phyloP scores from a whole-genome alignment of 2,888 invertebrate genomes.

The Tenodera sinensis region DNA sequence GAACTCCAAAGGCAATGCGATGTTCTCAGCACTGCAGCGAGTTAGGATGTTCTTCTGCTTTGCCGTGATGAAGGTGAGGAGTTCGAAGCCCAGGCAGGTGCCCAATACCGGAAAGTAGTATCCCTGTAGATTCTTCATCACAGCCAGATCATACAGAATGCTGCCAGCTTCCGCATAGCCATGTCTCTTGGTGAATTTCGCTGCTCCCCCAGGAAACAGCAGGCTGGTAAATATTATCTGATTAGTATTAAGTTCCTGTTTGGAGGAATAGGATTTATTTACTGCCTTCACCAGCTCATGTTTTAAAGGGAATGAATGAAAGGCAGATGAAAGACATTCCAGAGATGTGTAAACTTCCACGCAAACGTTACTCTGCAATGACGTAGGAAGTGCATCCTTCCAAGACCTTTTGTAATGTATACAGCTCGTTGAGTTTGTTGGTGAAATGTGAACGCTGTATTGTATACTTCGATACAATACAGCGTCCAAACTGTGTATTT shows the following conservation, averaged over 20 bases:
- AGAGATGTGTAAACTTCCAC: too few relatives aligned
- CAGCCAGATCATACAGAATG: conserved; percentile 60
- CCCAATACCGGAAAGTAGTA: conserved; percentile 84
- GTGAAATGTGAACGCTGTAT: too few relatives aligned
- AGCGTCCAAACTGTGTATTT: too few relatives aligned
- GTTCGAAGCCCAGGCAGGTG: conserved; percentile 84
- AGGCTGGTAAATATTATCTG: conserved; percentile 53
- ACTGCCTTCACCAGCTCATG: too few relatives aligned
- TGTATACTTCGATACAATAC: too few relatives aligned
- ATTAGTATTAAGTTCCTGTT: not conserved
- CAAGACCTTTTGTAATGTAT: too few relatives aligned
- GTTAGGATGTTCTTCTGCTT: conserved; percentile 56
- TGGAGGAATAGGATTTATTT: too few relatives aligned
- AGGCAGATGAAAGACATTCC: too few relatives aligned
- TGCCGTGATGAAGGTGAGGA: conserved; percentile 62
- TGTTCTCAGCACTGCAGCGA: conserved; percentile 56
- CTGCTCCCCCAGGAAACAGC: conserved; percentile 77
- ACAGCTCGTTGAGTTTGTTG: too few relatives aligned
- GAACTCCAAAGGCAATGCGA: conserved; percentile 64
- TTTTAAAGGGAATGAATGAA: too few relatives aligned
- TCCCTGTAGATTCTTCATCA: conserved; percentile 62
- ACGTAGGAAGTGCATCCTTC: too few relatives aligned
- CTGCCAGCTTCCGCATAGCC: conserved; percentile 76
- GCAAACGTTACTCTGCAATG: too few relatives aligned
- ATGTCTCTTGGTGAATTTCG: conserved; percentile 62